Percentiles rank a stretch among this genome's conserved stretches.
Conservation (phyloP, 2,888 invertebrate species). For the Tigriopus californicus region DNA sequence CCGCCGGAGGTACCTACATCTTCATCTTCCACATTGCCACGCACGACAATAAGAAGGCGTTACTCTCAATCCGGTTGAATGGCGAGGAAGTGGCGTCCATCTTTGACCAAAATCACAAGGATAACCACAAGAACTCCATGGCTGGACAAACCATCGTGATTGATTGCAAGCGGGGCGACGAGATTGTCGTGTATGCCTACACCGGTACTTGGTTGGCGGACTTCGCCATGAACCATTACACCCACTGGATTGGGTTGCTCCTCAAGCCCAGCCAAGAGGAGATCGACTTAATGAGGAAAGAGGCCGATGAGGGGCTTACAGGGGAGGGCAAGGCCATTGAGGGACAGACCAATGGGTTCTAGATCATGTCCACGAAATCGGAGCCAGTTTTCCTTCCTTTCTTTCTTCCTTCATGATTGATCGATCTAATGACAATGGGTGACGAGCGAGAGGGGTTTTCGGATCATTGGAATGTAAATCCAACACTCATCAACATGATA, state of each 20-base stretch:
- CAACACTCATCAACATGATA: no score
- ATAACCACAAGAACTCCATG: slow-evolving; percentile 16
- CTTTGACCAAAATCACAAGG: slow-evolving; percentile 16
- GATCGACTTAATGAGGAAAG: not conserved
- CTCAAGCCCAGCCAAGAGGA: slow-evolving; percentile 13
- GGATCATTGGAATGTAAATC: no score
- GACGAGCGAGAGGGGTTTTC: no score
- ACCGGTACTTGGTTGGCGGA: slow-evolving; percentile 15
- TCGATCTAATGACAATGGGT: no score
- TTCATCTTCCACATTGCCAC: slow-evolving; percentile 16
- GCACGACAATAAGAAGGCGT: slow-evolving; percentile 16
- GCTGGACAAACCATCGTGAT: slow-evolving; percentile 12
- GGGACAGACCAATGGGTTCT: no score
- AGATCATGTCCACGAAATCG: no score
- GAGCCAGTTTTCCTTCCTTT: no score
- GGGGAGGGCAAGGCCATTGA: no score
- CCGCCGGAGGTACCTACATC: slow-evolving; percentile 11
- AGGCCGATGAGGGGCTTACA: slow-evolving; percentile 7
- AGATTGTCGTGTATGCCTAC: slow-evolving; percentile 15
- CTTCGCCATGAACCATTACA: slow-evolving; percentile 16
- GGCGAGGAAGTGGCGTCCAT: slow-evolving; percentile 14
- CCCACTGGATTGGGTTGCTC: slow-evolving; percentile 14
- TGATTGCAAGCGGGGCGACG: slow-evolving; percentile 8
- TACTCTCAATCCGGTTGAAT: slow-evolving; percentile 14
- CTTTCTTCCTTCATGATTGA: no score